These are phyloP conservation scores for Papilio xuthus DNA, from an alignment of 1,140 invertebrate species.

Conservation along the genomic window DNA sequence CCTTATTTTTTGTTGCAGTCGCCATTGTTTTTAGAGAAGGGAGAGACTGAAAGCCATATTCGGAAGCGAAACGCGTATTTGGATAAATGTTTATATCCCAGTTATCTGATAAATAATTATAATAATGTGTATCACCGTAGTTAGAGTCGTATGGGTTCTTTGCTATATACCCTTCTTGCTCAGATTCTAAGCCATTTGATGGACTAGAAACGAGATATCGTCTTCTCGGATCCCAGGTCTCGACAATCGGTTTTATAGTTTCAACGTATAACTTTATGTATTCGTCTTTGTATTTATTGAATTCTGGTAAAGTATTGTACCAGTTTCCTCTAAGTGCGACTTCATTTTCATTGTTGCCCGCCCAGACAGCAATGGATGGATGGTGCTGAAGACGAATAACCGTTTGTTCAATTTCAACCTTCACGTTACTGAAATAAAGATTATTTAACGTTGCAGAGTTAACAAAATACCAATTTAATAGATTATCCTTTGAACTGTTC, in stretches of 20 bases:
- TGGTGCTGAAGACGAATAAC: constrained; percentile 93
- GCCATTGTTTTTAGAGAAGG: constrained; percentile 86
- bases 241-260: constrained; percentile 87
- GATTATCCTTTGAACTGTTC: constrained; percentile 10
- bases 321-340: constrained; percentile 92
- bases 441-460: neutral
- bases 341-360: constrained; percentile 99
- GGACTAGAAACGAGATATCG: constrained; percentile 94
- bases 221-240: constrained; percentile 83
- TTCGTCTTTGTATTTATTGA: constrained; percentile 87
- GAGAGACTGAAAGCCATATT: constrained; percentile 97
- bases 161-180: constrained; percentile 89
- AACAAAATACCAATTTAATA: neutral
- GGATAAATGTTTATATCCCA: constrained; percentile 92
- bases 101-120: constrained; percentile 91
- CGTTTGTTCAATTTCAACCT: constrained; percentile 91
- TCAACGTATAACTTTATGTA: constrained; percentile 94
- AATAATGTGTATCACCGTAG: constrained; percentile 97
- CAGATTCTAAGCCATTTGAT: constrained; percentile 91
- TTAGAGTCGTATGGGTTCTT: constrained; percentile 88
- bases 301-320: constrained; percentile 86
- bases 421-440: constrained; percentile 83
- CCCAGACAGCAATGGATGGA: constrained; percentile 94
- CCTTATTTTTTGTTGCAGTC: constrained; percentile 78
- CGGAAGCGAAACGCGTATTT: constrained; percentile 93